A percentile compares a stretch with the other conserved stretches of the same genome.
These are phyloP conservation scores for Colossoma macropomum DNA, from an alignment of 2,113 vertebrate species.

Conservation along the genomic window DNA sequence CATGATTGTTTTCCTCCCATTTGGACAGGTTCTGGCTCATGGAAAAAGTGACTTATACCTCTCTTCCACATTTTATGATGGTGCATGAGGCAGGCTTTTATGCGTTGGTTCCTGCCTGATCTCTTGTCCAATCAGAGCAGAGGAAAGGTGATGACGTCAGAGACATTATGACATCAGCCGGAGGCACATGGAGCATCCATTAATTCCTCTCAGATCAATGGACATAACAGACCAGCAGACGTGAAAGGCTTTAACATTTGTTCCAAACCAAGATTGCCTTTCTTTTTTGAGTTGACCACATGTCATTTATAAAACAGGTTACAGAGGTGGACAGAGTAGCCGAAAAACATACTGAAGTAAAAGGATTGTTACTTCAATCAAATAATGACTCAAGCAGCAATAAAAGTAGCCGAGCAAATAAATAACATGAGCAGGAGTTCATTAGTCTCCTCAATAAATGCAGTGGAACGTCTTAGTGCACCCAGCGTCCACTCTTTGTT, in stretches of 20 bases:
- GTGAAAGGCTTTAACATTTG: not conserved
- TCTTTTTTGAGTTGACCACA: no score
- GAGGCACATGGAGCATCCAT: slow-evolving; percentile 13
- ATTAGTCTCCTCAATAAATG: no score
- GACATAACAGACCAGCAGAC: slow-evolving; percentile 23
- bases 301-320: no score
- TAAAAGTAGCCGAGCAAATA: no score
- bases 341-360: no score
- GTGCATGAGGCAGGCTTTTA: slow-evolving; percentile 72
- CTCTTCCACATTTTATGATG: slow-evolving; percentile 69
- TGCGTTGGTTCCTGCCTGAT: slow-evolving; percentile 48
- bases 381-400: no score
- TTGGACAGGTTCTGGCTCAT: slow-evolving; percentile 69
- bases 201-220: slow-evolving; percentile 19
- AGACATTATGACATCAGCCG: slow-evolving; percentile 49
- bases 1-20: slow-evolving; percentile 71
- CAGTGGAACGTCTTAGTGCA: no score
- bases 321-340: no score
- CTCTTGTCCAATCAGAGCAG: slow-evolving; percentile 43
- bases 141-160: slow-evolving; percentile 38
- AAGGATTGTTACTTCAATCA: no score
- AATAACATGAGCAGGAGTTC: no score
- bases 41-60: slow-evolving; percentile 78
- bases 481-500: no score
- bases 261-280: not conserved